Evolutionary conservation across 2,797 vertebrate genomes (phyloP), one percentile per base, ranked within the genome.

Genomic region (Sebastes hubbsi): DNA sequence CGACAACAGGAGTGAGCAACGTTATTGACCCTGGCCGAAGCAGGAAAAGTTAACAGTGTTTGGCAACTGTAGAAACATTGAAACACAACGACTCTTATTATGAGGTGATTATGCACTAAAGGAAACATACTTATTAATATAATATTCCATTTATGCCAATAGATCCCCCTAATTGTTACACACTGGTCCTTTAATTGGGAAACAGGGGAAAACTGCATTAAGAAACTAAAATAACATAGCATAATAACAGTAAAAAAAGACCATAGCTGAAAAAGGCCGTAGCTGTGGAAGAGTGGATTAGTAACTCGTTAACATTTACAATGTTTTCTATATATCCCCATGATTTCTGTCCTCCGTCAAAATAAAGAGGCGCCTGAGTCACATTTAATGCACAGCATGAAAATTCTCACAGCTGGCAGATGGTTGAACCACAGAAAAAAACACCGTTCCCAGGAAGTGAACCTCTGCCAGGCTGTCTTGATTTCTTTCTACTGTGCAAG

Each of bases 381-480:
- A 24, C 55, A 65, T 62, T 75, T 67, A 70, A 78, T 42, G 58
- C 64, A 75, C 62, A 55, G 11, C 63, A 25, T 52, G 60, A 56
- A 75, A 32, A 77, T 77, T 63, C 9, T 74, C 67, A 73, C 38
- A 71, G 75, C 34, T 83, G 75, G 75, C 71, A 87, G 78, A 66
- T 36, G 49, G 63, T 5, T 61, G 46, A 34, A 55, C 18, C 72
- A 49, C 49, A 75, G 13, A 52, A 79, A 79, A 77, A 22, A 77
- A 22, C 18, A 46, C 2, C 56, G 12, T 55, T 36, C 20, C n/a
- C 9, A 60, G 25, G 32, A 84, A 58, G 25, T 36, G 60, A 80
- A 69, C 13, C 61, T 80, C 13, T 76, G 65, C 75, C 66, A 68
- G 27, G 14, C 76, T 60, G 11, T 46, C 42, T n/a, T 7, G 9